Percentiles rank a stretch among this genome's conserved stretches.
Evolutionary conservation across 2,797 vertebrate genomes (phyloP).

Genomic region (Otolemur crassicaudatus): DNA sequence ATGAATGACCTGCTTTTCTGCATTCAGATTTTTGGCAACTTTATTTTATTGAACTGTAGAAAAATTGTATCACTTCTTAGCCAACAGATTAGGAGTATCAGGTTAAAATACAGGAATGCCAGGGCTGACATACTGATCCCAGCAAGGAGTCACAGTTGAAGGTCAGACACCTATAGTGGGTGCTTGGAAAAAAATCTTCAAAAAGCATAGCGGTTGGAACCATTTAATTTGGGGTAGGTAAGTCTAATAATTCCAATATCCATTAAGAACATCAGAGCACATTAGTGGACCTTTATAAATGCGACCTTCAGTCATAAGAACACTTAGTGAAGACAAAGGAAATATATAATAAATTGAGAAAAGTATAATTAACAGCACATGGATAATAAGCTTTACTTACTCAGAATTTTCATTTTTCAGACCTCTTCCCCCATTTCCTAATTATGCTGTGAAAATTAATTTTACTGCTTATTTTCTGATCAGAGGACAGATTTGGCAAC

Average conservation of each 20-base stretch:
- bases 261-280: neutral
- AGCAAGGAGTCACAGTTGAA: neutral
- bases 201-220: neutral
- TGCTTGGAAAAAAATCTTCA: neutral
- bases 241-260: neutral
- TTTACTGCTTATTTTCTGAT: constrained; percentile 61
- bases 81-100: neutral
- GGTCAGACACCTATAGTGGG: neutral
- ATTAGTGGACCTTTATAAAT: constrained; percentile 16
- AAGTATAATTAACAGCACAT: neutral
- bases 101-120: neutral
- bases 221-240: constrained; percentile 37
- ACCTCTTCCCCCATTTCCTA: constrained; percentile 19
- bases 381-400: neutral
- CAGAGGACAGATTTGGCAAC: constrained; percentile 57
- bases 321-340: neutral
- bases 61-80: neutral
- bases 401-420: constrained; percentile 44
- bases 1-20: neutral
- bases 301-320: neutral
- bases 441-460: constrained; percentile 63
- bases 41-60: neutral
- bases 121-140: neutral
- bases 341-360: neutral
- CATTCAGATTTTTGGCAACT: neutral